Conservation (phyloP, 2,888 invertebrate genomes). For the Melinopterus prodromus region DNA sequence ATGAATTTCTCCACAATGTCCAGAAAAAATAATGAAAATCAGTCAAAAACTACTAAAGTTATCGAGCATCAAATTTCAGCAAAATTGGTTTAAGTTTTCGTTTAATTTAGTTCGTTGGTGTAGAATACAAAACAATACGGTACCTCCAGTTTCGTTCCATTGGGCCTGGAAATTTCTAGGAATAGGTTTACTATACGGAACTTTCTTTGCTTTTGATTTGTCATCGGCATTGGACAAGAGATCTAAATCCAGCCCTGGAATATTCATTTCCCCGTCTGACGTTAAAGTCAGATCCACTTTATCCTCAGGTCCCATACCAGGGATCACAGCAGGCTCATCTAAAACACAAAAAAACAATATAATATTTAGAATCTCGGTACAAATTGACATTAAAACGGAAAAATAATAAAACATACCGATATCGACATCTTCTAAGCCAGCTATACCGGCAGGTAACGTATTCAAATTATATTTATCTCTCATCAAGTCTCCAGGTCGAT, state of each 20-base stretch:
- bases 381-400: conserved; percentile 12
- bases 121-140: conserved; percentile 28
- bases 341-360: conserved; percentile 30
- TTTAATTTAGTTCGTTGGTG: not conserved
- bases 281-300: conserved; percentile 85
- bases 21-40: conserved; percentile 16
- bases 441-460: conserved; percentile 83
- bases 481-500: conserved; percentile 98
- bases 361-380: not conserved
- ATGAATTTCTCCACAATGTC: too few species aligned
- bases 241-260: conserved; percentile 89
- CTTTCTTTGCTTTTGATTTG: conserved; percentile 79
- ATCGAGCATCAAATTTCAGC: conserved; percentile 21
- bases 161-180: conserved; percentile 97
- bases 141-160: conserved; percentile 82
- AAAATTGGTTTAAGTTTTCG: conserved; percentile 26
- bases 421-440: conserved; percentile 76
- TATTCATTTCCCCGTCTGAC: conserved; percentile 78
- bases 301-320: conserved; percentile 99
- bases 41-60: conserved; percentile 4
- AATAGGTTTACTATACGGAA: conserved; percentile 95
- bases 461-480: conserved; percentile 97
- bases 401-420: conserved; percentile 61
- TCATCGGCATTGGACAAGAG: conserved; percentile 70
- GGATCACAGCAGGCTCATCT: conserved; percentile 85